Conservation (phyloP, 2,113 vertebrate species). For the Oreochromis aureus region DNA sequence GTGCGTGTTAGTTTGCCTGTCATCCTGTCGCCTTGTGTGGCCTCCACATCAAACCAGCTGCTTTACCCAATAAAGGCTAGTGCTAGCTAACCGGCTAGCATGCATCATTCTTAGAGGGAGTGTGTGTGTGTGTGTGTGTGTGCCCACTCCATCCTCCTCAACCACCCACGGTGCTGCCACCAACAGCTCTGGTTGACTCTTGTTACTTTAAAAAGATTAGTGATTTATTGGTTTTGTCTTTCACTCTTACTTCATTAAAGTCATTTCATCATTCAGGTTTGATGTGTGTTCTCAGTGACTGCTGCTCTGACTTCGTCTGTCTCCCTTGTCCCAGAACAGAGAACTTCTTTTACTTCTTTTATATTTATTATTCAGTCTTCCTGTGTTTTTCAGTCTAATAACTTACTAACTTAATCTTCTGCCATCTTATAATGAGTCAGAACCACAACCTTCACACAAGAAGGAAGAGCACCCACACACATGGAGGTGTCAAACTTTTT, state of each 20-base stretch:
- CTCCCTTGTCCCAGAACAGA: neutral
- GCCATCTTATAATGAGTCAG: neutral
- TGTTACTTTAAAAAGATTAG: constrained; percentile 8
- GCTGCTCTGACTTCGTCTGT: neutral
- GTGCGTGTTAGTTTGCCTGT: constrained; percentile 41
- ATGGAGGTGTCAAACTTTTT: neutral
- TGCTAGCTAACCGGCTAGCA: constrained; percentile 35
- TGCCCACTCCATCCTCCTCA: constrained; percentile 3
- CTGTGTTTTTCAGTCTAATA: neutral
- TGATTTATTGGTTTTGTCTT: neutral
- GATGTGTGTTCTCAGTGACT: neutral
- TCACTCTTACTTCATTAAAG: neutral
- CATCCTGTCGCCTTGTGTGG: constrained; percentile 60
- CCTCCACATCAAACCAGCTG: constrained; percentile 60
- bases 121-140: neutral
- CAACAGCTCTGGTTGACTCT: neutral
- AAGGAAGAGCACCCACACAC: neutral
- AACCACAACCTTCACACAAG: constrained; percentile 6
- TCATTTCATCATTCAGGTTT: neutral
- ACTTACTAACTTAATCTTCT: constrained; percentile 5
- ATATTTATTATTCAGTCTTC: neutral
- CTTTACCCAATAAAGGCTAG: constrained; percentile 52
- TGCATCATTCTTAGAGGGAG: neutral
- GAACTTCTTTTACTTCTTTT: neutral
- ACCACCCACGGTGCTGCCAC: constrained; percentile 42